phyloP scores from a whole-genome alignment of 1,140 invertebrate genomes.

The Calephelis nemesis region DNA sequence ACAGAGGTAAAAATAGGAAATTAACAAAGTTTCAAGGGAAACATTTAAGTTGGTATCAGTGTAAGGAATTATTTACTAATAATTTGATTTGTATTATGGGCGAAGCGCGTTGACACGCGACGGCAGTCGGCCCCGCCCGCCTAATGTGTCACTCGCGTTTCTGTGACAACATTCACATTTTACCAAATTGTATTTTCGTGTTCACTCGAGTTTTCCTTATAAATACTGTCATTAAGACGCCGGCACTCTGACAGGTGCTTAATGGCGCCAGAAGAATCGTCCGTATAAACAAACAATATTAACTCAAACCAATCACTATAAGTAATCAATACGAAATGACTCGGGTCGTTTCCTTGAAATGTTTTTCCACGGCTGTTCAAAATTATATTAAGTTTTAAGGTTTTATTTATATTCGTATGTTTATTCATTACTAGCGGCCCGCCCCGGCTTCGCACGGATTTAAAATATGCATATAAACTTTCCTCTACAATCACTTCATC shows the following conservation, averaged over 20 bases:
- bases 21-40: constrained; percentile 17
- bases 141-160: constrained; percentile 74
- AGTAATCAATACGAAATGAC: constrained; percentile 1
- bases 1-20: neutral
- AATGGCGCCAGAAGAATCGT: constrained; percentile 67
- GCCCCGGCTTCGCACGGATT: too few species aligned
- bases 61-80: constrained; percentile 49
- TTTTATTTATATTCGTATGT: too few species aligned
- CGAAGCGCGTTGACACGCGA: constrained; percentile 44
- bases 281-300: constrained; percentile 47
- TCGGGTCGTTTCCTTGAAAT: too few species aligned
- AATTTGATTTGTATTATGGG: constrained; percentile 47
- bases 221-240: constrained; percentile 77
- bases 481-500: too few species aligned
- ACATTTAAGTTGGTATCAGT: constrained; percentile 37
- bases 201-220: constrained; percentile 75
- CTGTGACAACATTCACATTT: constrained; percentile 71
- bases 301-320: constrained; percentile 2
- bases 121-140: constrained; percentile 40
- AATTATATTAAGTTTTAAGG: too few species aligned
- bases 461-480: too few species aligned
- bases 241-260: constrained; percentile 70
- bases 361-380: too few species aligned
- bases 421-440: too few species aligned
- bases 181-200: constrained; percentile 78